These are phyloP conservation scores for Acanthosepion lycidas DNA, from an alignment of 2,888 invertebrate species.

Conservation along the genomic window DNA sequence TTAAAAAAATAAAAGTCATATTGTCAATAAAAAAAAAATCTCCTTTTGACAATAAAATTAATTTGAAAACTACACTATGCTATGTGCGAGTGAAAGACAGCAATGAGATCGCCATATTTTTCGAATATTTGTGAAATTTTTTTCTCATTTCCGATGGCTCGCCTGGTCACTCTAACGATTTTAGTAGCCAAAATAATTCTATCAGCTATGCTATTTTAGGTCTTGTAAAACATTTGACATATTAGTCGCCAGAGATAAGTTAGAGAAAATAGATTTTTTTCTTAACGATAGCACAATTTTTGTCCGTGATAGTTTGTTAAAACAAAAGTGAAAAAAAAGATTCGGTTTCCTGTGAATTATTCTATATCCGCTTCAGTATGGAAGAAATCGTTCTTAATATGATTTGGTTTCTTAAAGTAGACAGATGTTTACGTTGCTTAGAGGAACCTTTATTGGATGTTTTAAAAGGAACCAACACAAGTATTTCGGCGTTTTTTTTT, in stretches of 20 bases:
- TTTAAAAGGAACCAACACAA: background rate
- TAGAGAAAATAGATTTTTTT: background rate
- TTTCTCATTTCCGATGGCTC: too few relatives aligned
- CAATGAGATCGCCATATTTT: too few relatives aligned
- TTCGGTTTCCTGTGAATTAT: background rate
- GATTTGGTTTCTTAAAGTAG: background rate
- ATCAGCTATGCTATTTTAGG: too few relatives aligned
- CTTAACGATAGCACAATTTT: slow-evolving; percentile 4
- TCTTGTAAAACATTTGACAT: background rate
- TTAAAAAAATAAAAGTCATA: too few relatives aligned
- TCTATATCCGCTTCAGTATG: background rate
- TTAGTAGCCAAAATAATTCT: too few relatives aligned
- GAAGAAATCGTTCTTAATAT: background rate
- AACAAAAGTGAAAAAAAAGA: background rate
- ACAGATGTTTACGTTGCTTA: background rate
- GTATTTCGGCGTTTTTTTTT: background rate
- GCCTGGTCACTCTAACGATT: too few relatives aligned
- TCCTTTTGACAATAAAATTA: too few relatives aligned
- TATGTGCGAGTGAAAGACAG: too few relatives aligned
- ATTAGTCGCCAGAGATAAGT: background rate
- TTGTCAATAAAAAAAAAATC: too few relatives aligned
- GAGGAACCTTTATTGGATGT: background rate
- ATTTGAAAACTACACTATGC: too few relatives aligned
- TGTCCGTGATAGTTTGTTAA: background rate
- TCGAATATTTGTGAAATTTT: too few relatives aligned